Evolutionary conservation across 2,888 invertebrate genomes (phyloP).

Genomic region (Conus canariensis): DNA sequence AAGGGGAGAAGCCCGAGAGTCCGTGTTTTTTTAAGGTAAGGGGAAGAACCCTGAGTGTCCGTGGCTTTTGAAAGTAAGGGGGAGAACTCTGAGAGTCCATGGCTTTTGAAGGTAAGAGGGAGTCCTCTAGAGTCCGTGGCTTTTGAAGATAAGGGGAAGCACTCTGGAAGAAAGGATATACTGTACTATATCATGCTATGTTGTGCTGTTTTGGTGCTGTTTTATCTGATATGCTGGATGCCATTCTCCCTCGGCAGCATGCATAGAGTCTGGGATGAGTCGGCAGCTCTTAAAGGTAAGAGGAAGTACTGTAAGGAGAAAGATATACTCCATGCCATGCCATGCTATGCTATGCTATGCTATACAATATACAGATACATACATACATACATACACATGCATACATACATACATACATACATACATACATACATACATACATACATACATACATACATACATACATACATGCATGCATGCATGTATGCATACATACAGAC

Average conservation of each 20-base stretch:
- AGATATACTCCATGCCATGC: too few species aligned
- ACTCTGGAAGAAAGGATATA: background rate
- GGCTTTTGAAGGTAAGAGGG: constrained; percentile 66
- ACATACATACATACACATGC: background rate
- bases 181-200: too few species aligned
- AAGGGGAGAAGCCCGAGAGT: background rate
- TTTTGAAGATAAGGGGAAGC: background rate
- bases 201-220: too few species aligned
- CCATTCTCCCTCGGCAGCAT: too few species aligned
- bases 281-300: background rate
- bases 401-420: constrained; percentile 11
- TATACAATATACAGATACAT: background rate
- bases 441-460: background rate
- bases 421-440: constrained; percentile 1
- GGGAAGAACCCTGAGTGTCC: background rate
- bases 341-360: too few species aligned
- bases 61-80: background rate
- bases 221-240: too few species aligned
- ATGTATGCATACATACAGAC: background rate
- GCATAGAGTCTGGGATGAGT: background rate
- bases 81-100: constrained; percentile 41
- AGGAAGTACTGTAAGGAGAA: background rate
- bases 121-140: background rate
- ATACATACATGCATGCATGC: background rate
- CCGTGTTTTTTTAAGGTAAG: background rate